phyloP scores from a whole-genome alignment of 2,797 vertebrate species.

The Myiotriccus ornatus region DNA sequence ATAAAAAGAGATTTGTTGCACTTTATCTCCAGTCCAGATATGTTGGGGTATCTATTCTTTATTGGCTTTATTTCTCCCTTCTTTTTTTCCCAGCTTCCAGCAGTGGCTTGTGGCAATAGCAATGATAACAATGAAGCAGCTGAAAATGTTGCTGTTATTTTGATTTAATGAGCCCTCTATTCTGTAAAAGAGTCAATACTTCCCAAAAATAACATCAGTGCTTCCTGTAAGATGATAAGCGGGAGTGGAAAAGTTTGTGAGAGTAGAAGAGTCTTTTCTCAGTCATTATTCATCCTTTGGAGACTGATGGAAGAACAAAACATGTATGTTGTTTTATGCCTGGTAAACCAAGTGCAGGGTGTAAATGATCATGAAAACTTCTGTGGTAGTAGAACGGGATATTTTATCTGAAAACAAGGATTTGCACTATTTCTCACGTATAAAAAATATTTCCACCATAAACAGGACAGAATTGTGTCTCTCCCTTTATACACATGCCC shows the following conservation, averaged over 20 bases:
- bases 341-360: background rate
- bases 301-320: background rate
- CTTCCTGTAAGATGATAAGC: background rate
- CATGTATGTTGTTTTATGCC: background rate
- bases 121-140: slow-evolving; percentile 9
- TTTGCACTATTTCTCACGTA: background rate
- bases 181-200: slow-evolving; percentile 27
- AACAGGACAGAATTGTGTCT: background rate
- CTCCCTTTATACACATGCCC: background rate
- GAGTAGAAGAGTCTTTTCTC: background rate
- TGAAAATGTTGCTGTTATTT: slow-evolving; percentile 48
- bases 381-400: background rate
- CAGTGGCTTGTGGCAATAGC: background rate
- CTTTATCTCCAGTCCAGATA: background rate
- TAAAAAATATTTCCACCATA: background rate
- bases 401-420: background rate
- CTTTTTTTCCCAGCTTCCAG: background rate
- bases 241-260: background rate
- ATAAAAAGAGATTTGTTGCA: background rate
- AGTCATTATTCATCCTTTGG: background rate
- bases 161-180: slow-evolving; percentile 43
- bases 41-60: background rate
- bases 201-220: slow-evolving; percentile 10
- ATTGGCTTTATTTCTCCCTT: slow-evolving; percentile 1
- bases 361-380: background rate